Evolutionary conservation across 2,113 vertebrate species (phyloP), one percentile per base, ranked within the genome.

Genomic region (Meriones unguiculatus): DNA sequence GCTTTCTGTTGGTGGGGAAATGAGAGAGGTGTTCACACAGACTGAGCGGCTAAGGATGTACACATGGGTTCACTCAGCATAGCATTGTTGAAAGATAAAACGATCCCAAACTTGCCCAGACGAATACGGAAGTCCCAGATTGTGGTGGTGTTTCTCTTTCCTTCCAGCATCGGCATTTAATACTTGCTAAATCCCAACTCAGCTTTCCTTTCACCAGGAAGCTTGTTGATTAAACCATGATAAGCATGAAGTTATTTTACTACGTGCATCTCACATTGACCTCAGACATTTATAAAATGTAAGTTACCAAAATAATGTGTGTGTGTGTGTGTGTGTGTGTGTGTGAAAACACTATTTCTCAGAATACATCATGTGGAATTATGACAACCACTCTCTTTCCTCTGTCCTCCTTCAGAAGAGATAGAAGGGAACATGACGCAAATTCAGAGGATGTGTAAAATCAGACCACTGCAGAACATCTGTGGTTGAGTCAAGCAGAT

Each of bases 401-500:
- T 7, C 76, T 38, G 17, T 25, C n/a, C 9, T 94, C 91, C 90
- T 67, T 41, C 57, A 75, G 64, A 86, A 92, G 77, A 92, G 17
- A 52, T 50, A 87, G 70, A 87, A 89, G 76, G 30, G 87, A 2
- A n/a, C 57, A 62, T 24, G 14, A 52, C 15, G 1, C 59, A 76
- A 77, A 2, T 52, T 72, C 50, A 81, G 88, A 93, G n/a, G 46
- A 65, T 54, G 38, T 50, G 41, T 67, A 57, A 91, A 96, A 91
- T 59, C 78, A 70, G 94, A 50, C 11, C 50, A 93, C 2, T 64
- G 6, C 11, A 52, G 52, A 9, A 62, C 90, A 80, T 54, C 24
- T 46, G 30, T 1, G 75, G 52, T 28, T 96, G 91, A 73, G 14
- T 73, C 94, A 89, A 97, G 67, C 41, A 95, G 92, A 77, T 12